Evolutionary conservation across 1,140 invertebrate genomes (phyloP).

Genomic region (Mercenaria mercenaria): DNA sequence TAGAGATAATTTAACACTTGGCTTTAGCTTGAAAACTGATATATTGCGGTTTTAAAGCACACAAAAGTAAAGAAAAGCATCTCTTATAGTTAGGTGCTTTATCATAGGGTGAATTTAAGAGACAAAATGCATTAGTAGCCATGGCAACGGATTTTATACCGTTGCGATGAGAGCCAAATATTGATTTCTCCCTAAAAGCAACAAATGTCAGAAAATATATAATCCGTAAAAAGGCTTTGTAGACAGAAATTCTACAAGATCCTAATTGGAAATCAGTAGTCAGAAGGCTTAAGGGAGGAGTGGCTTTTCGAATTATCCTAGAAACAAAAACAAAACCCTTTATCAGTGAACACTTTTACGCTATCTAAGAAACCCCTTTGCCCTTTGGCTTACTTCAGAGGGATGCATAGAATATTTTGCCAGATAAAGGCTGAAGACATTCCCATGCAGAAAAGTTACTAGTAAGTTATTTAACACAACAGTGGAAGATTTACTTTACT

Average conservation of each 20-base stretch:
- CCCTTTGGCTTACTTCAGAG: no score
- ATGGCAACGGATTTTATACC: slow-evolving; percentile 63
- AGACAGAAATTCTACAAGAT: neutral
- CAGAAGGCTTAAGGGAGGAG: neutral
- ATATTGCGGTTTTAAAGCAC: slow-evolving; percentile 51
- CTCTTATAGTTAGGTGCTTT: slow-evolving; percentile 48
- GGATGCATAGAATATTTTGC: no score
- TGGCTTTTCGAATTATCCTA: neutral
- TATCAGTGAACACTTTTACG: no score
- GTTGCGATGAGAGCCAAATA: slow-evolving; percentile 48
- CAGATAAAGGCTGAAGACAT: no score
- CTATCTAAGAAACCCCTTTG: no score
- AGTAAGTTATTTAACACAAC: no score
- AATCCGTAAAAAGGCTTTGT: slow-evolving; percentile 53
- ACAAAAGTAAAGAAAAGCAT: slow-evolving; percentile 60
- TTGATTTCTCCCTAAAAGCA: slow-evolving; percentile 65
- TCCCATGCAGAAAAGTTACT: no score
- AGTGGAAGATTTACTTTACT: no score
- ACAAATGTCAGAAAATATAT: slow-evolving; percentile 61
- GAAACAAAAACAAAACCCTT: neutral
- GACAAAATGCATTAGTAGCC: slow-evolving; percentile 69
- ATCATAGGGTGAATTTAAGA: slow-evolving; percentile 65
- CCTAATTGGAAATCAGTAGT: slow-evolving; percentile 21
- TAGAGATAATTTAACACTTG: slow-evolving; percentile 23
- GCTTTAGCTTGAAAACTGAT: slow-evolving; percentile 35